Conservation (phyloP, 1,140 invertebrate species). For the Akabosia matsudoensis region DNA sequence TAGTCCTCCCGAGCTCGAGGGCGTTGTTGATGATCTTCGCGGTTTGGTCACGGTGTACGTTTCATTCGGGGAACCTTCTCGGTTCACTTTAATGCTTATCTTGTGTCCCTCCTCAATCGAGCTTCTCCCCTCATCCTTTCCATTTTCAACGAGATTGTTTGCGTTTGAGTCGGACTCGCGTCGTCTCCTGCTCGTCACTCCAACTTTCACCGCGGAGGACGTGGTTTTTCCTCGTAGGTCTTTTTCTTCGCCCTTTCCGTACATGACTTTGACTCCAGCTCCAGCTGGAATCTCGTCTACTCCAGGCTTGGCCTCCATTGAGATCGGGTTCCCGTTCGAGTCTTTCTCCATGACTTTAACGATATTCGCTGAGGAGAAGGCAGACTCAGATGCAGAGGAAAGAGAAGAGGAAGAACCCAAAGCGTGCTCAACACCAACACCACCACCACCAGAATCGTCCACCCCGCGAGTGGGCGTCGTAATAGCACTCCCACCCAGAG, state of each 20-base stretch:
- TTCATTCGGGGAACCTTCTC: slow-evolving; percentile 6
- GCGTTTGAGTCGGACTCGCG: neutral
- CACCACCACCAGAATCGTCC: neutral
- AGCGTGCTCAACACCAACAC: neutral
- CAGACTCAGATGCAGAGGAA: slow-evolving; percentile 11
- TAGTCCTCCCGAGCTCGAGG: neutral
- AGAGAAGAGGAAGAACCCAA: slow-evolving; percentile 1
- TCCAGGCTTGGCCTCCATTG: neutral
- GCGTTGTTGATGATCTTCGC: neutral
- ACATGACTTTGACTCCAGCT: neutral
- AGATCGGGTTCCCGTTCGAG: slow-evolving; percentile 43
- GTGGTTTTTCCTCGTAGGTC: neutral
- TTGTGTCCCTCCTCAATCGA: neutral
- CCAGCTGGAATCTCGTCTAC: neutral
- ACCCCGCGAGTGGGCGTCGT: neutral
- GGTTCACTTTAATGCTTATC: neutral
- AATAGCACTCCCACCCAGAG: neutral
- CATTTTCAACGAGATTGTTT: neutral
- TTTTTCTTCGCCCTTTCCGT: neutral
- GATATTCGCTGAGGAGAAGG: neutral
- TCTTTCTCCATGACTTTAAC: slow-evolving; percentile 19
- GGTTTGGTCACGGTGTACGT: neutral
- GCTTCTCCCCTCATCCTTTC: neutral
- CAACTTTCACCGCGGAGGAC: neutral
- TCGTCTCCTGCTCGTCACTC: neutral